Percentiles rank a stretch among this genome's conserved stretches.
Evolutionary conservation across 2,888 invertebrate genomes (phyloP).

Genomic region (Sylvicola cinctus): DNA sequence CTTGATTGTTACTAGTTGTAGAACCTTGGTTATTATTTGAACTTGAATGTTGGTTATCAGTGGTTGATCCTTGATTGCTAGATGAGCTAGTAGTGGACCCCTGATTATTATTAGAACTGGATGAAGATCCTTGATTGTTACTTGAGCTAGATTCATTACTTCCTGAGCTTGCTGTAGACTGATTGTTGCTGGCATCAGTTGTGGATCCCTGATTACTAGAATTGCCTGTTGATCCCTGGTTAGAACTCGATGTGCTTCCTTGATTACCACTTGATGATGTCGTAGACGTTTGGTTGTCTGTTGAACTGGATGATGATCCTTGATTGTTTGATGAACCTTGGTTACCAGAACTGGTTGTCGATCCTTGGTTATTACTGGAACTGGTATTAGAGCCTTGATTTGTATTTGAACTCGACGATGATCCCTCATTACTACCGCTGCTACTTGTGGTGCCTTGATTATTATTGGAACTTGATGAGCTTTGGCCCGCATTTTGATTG

Average conservation of each 20-base stretch:
- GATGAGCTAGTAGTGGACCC: conserved; percentile 4
- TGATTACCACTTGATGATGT: conserved; percentile 4
- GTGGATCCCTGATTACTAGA: conserved; percentile 3
- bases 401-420: no score
- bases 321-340: conserved; percentile 3
- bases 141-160: no score
- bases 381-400: no score
- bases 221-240: background rate
- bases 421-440: no score
- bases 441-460: conserved; percentile 2
- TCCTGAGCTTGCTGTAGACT: background rate
- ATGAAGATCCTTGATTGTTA: conserved; percentile 8
- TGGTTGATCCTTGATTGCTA: conserved; percentile 3
- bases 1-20: background rate
- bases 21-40: conserved; percentile 5
- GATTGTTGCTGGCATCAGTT: conserved; percentile 3
- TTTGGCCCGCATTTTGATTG: no score
- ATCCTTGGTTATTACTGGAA: conserved; percentile 4
- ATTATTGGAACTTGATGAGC: conserved; percentile 3
- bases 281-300: background rate
- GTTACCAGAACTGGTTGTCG: conserved; percentile 1
- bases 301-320: conserved; percentile 4
- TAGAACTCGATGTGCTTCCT: conserved; percentile 1
- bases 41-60: conserved; percentile 3
- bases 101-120: conserved; percentile 8